Evolutionary conservation across 2,797 vertebrate genomes (phyloP).

Genomic region (Helostoma temminkii): DNA sequence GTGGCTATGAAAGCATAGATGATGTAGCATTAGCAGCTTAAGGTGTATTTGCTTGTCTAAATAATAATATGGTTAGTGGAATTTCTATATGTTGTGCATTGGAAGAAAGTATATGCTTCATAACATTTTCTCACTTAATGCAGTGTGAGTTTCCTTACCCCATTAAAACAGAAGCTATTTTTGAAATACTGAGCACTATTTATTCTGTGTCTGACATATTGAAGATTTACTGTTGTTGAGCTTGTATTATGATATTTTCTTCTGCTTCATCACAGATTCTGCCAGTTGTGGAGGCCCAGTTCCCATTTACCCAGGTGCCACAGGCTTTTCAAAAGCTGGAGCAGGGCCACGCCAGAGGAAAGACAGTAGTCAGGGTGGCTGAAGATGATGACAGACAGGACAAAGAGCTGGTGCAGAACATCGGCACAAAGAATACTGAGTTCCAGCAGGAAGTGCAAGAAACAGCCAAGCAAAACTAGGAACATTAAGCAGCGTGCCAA

Average conservation of each 20-base stretch:
- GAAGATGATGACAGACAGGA: conserved; percentile 65
- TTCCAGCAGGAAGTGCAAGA: conserved; percentile 30
- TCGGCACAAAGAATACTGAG: conserved; percentile 19
- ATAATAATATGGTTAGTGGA: neutral
- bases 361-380: conserved; percentile 89
- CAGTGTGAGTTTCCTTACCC: neutral
- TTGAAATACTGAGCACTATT: neutral
- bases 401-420: conserved; percentile 33
- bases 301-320: conserved; percentile 92
- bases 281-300: conserved; percentile 92
- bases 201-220: neutral
- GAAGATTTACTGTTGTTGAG: conserved; percentile 1
- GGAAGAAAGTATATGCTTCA: too few species aligned
- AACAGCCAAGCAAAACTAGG: conserved; percentile 46
- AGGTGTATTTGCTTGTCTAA: conserved; percentile 20
- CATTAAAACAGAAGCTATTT: conserved; percentile 24
- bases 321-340: conserved; percentile 95
- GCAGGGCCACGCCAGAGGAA: conserved; percentile 93
- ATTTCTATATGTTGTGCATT: neutral
- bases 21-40: conserved; percentile 35
- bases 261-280: conserved; percentile 85
- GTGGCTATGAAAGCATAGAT: conserved; percentile 53
- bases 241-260: conserved; percentile 16
- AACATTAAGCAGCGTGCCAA: neutral
- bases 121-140: neutral